phyloP scores from a whole-genome alignment of 2,113 vertebrate genomes.

The Proterorhinus semilunaris region DNA sequence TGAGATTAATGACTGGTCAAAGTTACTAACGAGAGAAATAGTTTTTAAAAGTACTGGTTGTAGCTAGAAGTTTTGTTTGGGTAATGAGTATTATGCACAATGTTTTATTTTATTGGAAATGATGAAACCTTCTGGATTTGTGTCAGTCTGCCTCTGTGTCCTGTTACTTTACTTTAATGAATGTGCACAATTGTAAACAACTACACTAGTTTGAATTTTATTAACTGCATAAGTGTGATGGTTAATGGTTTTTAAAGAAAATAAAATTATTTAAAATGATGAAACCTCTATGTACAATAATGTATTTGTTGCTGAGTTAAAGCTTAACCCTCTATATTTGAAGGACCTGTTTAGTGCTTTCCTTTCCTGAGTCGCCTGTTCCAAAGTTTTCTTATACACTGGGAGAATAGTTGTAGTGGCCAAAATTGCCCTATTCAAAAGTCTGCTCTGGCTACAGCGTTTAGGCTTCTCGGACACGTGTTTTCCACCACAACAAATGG shows the following conservation, averaged over 20 bases:
- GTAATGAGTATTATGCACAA: slow-evolving; percentile 16
- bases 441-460: no score
- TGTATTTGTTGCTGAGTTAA: background rate
- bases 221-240: slow-evolving; percentile 41
- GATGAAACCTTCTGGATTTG: slow-evolving; percentile 23
- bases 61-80: slow-evolving; percentile 9
- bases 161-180: slow-evolving; percentile 39
- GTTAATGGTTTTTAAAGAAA: slow-evolving; percentile 52
- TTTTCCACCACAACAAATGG: no score
- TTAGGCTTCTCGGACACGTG: no score
- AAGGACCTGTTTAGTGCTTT: background rate
- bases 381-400: background rate
- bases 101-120: background rate
- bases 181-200: slow-evolving; percentile 27
- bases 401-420: no score
- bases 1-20: slow-evolving; percentile 56
- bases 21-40: slow-evolving; percentile 6
- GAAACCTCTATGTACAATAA: slow-evolving; percentile 10
- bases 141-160: slow-evolving; percentile 39
- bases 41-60: background rate
- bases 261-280: slow-evolving; percentile 49
- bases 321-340: background rate
- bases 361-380: background rate
- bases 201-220: slow-evolving; percentile 34
- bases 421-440: no score